A percentile compares a stretch with the other conserved stretches of the same genome.
These are phyloP conservation scores for Cirrhinus mrigala DNA, from an alignment of 2,797 vertebrate genomes.

Conservation along the genomic window DNA sequence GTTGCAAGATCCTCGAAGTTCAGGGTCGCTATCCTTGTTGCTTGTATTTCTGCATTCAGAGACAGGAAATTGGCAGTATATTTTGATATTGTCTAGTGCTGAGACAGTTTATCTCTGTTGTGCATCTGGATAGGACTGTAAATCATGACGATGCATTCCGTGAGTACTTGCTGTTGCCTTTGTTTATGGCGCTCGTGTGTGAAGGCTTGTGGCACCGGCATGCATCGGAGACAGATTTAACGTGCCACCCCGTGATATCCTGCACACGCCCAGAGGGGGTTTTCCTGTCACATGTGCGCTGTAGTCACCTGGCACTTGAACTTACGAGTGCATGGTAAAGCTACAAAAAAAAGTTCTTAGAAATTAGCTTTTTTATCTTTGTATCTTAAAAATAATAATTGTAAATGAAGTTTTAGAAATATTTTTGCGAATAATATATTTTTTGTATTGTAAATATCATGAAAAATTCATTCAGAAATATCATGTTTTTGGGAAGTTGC, in stretches of 20 bases:
- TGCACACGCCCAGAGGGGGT: background rate
- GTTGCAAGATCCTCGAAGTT: conserved; percentile 33
- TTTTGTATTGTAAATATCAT: too few species aligned
- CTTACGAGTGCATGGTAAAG: background rate
- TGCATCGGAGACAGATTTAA: conserved; percentile 39
- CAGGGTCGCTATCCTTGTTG: conserved; percentile 20
- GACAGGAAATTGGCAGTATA: conserved; percentile 61
- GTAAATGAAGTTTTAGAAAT: background rate
- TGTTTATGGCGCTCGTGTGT: conserved; percentile 26
- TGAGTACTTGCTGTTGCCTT: conserved; percentile 69
- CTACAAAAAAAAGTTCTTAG: background rate
- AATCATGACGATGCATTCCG: conserved; percentile 73
- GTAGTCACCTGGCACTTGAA: background rate
- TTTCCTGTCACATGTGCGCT: conserved; percentile 23
- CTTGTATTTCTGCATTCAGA: background rate
- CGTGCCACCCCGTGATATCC: background rate
- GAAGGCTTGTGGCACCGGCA: conserved; percentile 1
- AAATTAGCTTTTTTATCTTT: background rate
- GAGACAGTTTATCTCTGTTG: conserved; percentile 61
- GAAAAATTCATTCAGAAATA: too few species aligned
- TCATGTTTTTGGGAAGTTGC: background rate
- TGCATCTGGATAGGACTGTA: conserved; percentile 67
- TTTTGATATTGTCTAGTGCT: conserved; percentile 24
- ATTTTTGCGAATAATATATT: too few species aligned
- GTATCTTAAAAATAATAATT: background rate